Base-by-base conservation (phyloP, 2,113 vertebrate genomes). In the Gymnarchus niloticus region DNA sequence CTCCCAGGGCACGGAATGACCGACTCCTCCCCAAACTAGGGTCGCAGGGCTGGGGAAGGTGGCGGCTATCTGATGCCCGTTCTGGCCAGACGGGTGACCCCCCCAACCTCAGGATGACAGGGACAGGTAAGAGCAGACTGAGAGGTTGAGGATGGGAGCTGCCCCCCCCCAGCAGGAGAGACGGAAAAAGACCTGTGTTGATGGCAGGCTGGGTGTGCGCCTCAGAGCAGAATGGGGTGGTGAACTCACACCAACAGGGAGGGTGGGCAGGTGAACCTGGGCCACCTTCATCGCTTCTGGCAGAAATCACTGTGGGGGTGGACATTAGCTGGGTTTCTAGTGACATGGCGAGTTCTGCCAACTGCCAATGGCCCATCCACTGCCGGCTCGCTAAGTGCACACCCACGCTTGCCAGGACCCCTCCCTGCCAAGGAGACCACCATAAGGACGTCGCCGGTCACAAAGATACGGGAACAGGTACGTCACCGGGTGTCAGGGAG, bases 231-330 rank as follows among this genome's bases (percentile, higher is more conserved):
- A 57, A 12, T 57, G 12, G 8, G 5, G 19, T 49, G 28, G 25
- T 25, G 12, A n/a, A 1, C 81, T 25, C 49, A 19, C 6, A 21
- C 76, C 46, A 80, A 85, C 84, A n/a, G 19, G 25, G 61, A 56
- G 3, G 48, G 61, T 6, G 57, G 44, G 57, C 83, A 84, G 84
- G 84, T 85, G 37, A 85, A 78, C 52, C 37, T 23, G 69, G 69
- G 56, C 56, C 8, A 12, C 37, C n/a, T 37, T 77, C 51, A 54
- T 51, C 37, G 25, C 21, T 57, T 37, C n/a, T 65, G 49, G 73
- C 73, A 48, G 44, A 48, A 44, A 37, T 17, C 21, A 37, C 37
- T 37, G 52, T 17, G 25, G 28, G 52, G 10, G 28, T 48, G 25
- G 23, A 9, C 48, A 57, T 21, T 28, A 25, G 65, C 46, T 12